These are phyloP conservation scores for Upupa epops DNA, from an alignment of 2,113 vertebrate genomes.

Conservation along the genomic window DNA sequence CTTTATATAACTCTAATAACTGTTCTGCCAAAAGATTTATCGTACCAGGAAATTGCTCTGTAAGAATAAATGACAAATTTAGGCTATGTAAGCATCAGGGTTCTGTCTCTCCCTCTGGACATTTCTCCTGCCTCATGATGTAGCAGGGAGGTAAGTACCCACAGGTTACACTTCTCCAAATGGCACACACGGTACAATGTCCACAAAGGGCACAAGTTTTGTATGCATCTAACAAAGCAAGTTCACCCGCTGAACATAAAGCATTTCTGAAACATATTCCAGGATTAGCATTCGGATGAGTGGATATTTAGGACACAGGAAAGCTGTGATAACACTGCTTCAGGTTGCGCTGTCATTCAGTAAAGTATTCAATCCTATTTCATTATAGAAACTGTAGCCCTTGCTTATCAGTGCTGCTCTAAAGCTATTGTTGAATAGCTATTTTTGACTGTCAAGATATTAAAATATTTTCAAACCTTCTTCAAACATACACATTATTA, in stretches of 20 bases:
- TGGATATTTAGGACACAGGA: background rate
- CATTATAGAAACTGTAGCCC: background rate
- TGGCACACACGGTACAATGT: accelerated
- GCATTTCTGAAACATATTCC: background rate
- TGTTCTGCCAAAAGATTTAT: background rate
- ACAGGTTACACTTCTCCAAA: background rate
- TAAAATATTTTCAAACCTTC: background rate
- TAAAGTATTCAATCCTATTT: background rate
- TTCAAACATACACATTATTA: background rate
- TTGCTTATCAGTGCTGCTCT: background rate
- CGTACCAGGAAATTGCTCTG: background rate
- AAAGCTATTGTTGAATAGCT: background rate
- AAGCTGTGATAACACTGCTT: background rate
- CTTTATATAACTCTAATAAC: background rate
- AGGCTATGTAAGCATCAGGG: background rate
- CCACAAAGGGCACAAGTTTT: background rate
- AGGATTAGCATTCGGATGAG: background rate
- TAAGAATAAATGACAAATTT: background rate
- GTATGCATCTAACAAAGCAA: background rate
- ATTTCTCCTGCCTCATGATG: background rate
- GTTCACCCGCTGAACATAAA: background rate
- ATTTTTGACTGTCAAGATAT: background rate
- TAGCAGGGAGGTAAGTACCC: background rate
- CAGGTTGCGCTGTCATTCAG: background rate
- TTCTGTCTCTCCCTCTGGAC: background rate